Conservation (phyloP, 2,113 vertebrate genomes). For the Plecotus auritus region DNA sequence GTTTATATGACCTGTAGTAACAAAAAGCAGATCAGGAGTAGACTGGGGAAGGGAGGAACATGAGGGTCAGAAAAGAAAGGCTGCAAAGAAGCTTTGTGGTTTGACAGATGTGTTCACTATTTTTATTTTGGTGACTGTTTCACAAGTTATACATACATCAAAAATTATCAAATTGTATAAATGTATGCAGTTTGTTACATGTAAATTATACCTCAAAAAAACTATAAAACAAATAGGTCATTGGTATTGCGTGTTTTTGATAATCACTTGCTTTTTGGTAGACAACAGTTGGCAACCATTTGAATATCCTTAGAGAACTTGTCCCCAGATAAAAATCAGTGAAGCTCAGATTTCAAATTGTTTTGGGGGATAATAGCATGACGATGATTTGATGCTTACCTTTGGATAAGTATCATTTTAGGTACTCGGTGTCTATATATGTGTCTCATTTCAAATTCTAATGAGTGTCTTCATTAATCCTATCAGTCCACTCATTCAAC, state of each 20-base stretch:
- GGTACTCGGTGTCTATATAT: neutral
- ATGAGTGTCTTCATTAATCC: neutral
- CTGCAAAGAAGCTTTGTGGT: neutral
- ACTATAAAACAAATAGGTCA: neutral
- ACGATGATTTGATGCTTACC: neutral
- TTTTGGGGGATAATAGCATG: neutral
- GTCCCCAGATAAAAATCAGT: neutral
- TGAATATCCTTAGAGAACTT: neutral
- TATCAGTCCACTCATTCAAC: neutral
- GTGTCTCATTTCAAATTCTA: neutral
- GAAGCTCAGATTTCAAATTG: conserved; percentile 12
- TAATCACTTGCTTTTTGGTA: neutral
- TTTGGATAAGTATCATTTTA: neutral
- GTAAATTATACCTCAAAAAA: neutral
- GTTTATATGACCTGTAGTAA: neutral
- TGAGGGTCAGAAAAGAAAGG: neutral
- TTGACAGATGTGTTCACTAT: neutral
- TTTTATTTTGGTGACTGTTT: neutral
- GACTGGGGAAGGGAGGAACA: neutral
- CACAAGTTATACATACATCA: neutral
- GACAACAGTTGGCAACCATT: neutral
- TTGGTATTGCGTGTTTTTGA: neutral
- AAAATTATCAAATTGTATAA: neutral
- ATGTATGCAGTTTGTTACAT: neutral
- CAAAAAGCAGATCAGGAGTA: neutral